phyloP scores from a whole-genome alignment of 2,113 vertebrate genomes.

The Syngnathoides biaculeatus region DNA sequence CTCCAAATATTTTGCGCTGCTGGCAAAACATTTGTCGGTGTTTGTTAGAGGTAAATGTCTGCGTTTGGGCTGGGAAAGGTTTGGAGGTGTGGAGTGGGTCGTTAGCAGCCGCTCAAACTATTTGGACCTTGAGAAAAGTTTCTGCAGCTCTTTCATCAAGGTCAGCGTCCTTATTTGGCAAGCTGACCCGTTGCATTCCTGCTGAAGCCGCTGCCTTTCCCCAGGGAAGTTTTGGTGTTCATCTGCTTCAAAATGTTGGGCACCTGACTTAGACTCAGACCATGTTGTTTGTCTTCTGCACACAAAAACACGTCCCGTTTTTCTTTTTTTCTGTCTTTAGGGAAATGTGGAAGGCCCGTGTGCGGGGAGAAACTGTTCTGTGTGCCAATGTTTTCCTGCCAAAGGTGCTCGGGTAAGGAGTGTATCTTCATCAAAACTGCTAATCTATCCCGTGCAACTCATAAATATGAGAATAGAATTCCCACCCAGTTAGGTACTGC shows the following conservation, averaged over 20 bases:
- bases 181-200: constrained; percentile 16
- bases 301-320: not conserved
- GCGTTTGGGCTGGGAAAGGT: not conserved
- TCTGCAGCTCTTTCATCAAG: constrained; percentile 12
- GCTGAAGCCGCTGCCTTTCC: constrained; percentile 6
- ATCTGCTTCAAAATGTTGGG: constrained; percentile 4
- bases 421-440: not conserved
- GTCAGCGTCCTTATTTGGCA: constrained; percentile 26
- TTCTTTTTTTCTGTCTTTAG: constrained; percentile 30
- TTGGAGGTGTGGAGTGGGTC: not conserved
- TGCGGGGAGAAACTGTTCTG: constrained; percentile 51
- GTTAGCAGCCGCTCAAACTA: not conserved
- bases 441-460: not conserved
- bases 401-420: constrained; percentile 57
- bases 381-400: constrained; percentile 46
- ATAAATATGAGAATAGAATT: no score
- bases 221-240: not conserved
- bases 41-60: constrained; percentile 19
- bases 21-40: constrained; percentile 26
- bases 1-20: constrained; percentile 42
- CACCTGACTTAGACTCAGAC: not conserved
- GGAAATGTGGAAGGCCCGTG: constrained; percentile 33
- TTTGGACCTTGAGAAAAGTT: not conserved
- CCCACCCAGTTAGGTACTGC: no score
- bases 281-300: not conserved